Evolutionary conservation across 2,888 invertebrate species (phyloP).

Genomic region (Cantharis flavilabris): DNA sequence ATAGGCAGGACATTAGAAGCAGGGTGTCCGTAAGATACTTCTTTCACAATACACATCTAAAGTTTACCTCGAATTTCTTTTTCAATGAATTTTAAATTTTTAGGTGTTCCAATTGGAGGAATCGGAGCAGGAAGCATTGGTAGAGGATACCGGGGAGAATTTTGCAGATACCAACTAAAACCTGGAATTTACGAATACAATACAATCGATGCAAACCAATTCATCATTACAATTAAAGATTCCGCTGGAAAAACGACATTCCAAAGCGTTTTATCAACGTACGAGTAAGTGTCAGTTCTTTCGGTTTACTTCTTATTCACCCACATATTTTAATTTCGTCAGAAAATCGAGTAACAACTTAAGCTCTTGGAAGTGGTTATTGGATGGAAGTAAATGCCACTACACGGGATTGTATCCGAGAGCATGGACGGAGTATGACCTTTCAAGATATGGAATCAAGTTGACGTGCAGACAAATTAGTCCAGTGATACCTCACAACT

Average conservation of each 20-base stretch:
- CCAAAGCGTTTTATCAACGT: constrained; percentile 78
- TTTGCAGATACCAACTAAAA: constrained; percentile 86
- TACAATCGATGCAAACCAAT: constrained; percentile 83
- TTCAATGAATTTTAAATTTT: not conserved
- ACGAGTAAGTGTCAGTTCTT: constrained; percentile 61
- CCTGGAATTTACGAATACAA: constrained; percentile 90
- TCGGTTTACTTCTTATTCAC: not conserved
- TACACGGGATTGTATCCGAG: constrained; percentile 90
- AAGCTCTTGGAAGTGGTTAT: constrained; percentile 72
- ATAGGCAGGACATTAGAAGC: not conserved
- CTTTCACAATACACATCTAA: too few species aligned
- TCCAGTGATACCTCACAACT: constrained; percentile 91
- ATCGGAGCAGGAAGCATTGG: constrained; percentile 86
- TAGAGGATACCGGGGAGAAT: constrained; percentile 89
- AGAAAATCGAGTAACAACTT: constrained; percentile 68
- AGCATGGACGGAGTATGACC: constrained; percentile 88
- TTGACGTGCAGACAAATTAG: constrained; percentile 88
- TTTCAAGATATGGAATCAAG: constrained; percentile 77
- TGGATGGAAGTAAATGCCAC: constrained; percentile 68
- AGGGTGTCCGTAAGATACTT: not conserved
- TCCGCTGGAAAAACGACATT: constrained; percentile 69
- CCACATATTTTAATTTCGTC: not conserved
- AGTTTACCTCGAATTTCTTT: too few species aligned
- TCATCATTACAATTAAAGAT: constrained; percentile 84
- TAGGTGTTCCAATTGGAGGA: constrained; percentile 84